Conservation (phyloP, 2,797 vertebrate species). For the Peromyscus aztecus region DNA sequence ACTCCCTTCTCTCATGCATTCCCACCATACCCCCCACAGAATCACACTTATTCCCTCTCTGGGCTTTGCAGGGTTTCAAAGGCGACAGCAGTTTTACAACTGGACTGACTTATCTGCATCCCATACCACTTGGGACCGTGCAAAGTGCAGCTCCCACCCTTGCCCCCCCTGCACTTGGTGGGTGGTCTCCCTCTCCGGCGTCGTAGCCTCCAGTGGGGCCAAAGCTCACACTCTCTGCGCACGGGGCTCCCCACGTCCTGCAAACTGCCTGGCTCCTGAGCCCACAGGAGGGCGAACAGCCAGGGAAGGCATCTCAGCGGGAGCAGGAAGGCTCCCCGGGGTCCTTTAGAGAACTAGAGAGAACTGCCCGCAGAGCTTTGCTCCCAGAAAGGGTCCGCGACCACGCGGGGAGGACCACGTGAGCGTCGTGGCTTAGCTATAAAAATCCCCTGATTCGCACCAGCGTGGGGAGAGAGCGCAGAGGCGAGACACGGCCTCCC, state of each 20-base stretch:
- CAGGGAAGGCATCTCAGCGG: accelerated
- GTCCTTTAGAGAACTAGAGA: background rate
- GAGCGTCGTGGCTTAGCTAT: slow-evolving; percentile 59
- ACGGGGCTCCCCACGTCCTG: background rate
- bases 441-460: slow-evolving; percentile 51
- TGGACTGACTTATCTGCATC: background rate
- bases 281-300: background rate
- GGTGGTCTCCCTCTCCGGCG: background rate
- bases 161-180: background rate
- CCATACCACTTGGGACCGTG: background rate
- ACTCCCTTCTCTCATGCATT: background rate
- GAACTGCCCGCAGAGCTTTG: slow-evolving; percentile 26
- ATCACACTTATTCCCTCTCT: background rate
- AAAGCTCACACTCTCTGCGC: background rate
- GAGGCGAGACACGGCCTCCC: slow-evolving; percentile 32
- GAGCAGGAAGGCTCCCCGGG: background rate
- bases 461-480: background rate
- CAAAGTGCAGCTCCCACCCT: background rate
- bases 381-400: background rate
- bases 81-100: background rate
- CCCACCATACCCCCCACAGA: too few relatives aligned
- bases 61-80: background rate
- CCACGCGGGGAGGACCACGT: slow-evolving; percentile 64
- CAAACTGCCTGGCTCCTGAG: background rate
- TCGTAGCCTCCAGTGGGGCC: background rate